These are phyloP conservation scores for Micrasema longulum DNA, from an alignment of 1,140 invertebrate species.

Conservation along the genomic window DNA sequence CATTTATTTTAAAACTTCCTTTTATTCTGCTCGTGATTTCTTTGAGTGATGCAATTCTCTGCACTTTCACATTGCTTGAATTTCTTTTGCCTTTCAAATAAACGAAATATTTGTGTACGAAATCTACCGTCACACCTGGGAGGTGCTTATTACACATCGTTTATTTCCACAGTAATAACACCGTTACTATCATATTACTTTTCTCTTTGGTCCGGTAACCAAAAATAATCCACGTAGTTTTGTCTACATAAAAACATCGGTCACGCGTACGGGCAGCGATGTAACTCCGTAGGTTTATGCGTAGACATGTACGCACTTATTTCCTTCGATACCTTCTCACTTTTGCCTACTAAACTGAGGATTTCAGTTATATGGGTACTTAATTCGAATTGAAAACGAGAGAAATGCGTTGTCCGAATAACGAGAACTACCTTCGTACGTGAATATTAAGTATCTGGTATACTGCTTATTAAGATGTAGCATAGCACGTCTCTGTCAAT, in stretches of 20 bases:
- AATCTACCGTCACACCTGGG: constrained; percentile 34
- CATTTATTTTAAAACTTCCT: too few species aligned
- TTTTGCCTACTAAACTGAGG: too few species aligned
- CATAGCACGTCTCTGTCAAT: constrained; percentile 12
- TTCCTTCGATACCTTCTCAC: not conserved
- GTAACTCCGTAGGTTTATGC: constrained; percentile 14
- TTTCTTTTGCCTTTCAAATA: constrained; percentile 34
- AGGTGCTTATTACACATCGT: constrained; percentile 38
- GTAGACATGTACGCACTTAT: not conserved
- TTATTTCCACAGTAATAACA: constrained; percentile 34
- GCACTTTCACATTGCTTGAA: constrained; percentile 15
- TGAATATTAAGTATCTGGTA: not conserved
- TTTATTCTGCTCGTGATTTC: not conserved
- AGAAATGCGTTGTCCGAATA: constrained; percentile 9
- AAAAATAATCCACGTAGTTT: constrained; percentile 38
- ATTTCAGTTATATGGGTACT: not conserved
- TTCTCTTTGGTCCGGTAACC: constrained; percentile 38
- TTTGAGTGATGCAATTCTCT: not conserved
- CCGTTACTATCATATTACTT: constrained; percentile 31
- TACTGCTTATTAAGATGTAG: constrained; percentile 18
- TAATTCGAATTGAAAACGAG: too few species aligned
- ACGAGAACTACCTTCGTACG: not conserved
- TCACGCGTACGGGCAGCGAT: constrained; percentile 27
- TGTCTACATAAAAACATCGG: constrained; percentile 24
- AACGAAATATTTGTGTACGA: constrained; percentile 31